Conservation (phyloP, 2,797 vertebrate species). For the Columba guinea region DNA sequence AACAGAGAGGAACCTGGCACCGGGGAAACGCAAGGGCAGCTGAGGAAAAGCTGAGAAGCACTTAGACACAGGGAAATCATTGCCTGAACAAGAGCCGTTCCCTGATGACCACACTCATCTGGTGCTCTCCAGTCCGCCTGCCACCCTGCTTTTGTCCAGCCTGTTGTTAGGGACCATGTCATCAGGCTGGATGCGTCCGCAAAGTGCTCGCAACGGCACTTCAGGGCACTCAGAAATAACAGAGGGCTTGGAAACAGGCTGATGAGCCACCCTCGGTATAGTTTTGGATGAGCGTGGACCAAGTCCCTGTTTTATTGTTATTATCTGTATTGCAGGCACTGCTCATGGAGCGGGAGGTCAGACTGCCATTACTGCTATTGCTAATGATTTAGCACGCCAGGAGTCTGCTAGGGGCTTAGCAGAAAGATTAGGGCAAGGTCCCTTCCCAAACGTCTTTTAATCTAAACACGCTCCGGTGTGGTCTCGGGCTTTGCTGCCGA, state of each 20-base stretch:
- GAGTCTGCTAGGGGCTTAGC: slow-evolving; percentile 17
- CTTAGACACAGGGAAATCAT: not conserved
- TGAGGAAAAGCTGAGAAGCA: not conserved
- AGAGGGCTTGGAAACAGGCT: not conserved
- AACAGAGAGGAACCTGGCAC: not conserved
- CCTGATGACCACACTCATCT: not conserved
- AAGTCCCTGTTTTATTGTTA: not conserved
- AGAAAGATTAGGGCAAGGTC: slow-evolving; percentile 13
- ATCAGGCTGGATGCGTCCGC: not conserved
- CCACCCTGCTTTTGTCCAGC: not conserved
- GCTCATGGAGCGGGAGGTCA: not conserved
- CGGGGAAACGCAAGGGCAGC: not conserved
- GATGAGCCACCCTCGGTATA: not conserved
- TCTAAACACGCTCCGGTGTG: not conserved
- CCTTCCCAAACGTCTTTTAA: not conserved
- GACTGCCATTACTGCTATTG: not conserved
- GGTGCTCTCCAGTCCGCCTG: not conserved
- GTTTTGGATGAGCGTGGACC: not conserved
- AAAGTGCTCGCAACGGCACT: not conserved
- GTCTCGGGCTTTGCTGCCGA: not conserved
- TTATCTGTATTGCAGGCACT: not conserved
- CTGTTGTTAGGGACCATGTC: not conserved
- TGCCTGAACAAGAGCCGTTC: not conserved
- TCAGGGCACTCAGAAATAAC: not conserved
- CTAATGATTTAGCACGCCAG: not conserved